Evolutionary conservation across 2,888 invertebrate genomes (phyloP), one percentile per base, ranked within the genome.

Genomic region (Cephonodes hylas): DNA sequence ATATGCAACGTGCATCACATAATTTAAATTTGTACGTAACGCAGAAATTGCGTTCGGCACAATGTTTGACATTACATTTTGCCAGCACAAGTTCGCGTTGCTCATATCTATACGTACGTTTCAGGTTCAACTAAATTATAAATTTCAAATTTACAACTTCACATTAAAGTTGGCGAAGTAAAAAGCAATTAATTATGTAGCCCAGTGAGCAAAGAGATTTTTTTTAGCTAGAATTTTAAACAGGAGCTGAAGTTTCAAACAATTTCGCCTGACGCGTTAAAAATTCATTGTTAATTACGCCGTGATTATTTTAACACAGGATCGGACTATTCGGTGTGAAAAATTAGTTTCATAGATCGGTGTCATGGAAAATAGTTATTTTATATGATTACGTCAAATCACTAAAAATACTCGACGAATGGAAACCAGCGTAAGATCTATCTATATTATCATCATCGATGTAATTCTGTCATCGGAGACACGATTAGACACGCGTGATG

Each of bases 381-480:
- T 69, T 67, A 68, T 70, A 70, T 67, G 60, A 68, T 81, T 81
- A 76, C 83, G 83, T 81, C 76, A 80, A 80, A 78, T 67, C 63
- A 64, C 76, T 80, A 76, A 80, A 81, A 77, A 80, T 81, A 81
- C 70, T 64, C 68, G 66, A 64, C 67, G 68, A 67, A 77, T 74
- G 74, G 71, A 65, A 72, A 74, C 77, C 68, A 69, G 65, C 71
- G 72, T 70, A 68, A 71, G 64, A 68, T 73, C 76, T 66, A 66
- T 69, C 69, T 77, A 75, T 79, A 81, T 75, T 77, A 81, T 80
- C 68, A 76, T 67, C 78, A 81, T 83, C 76, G 75, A 81, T 77
- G 76, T 86, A 84, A 84, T 78, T 86, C 84, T 86, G 84, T 88
- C 87, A 85, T 74, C 86, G 75, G 64, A 57, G 71, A 75, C 78